These are phyloP conservation scores for Drosophila robusta DNA, from an alignment of 2,888 invertebrate genomes.

Conservation along the genomic window DNA sequence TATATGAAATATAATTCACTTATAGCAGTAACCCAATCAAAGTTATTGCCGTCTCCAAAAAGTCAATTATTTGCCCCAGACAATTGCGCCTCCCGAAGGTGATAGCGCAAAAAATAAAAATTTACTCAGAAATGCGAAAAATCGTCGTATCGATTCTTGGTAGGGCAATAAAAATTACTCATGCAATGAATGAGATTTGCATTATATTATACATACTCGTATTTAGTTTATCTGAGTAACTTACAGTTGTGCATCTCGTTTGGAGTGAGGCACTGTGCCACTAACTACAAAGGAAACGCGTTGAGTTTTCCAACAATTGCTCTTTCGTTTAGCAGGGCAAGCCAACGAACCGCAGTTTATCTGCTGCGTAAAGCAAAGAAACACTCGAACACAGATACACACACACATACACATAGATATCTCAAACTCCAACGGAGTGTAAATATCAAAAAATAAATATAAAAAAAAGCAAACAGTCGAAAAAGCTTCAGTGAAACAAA, in stretches of 20 bases:
- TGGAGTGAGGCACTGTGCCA: neutral
- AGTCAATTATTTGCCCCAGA: slow-evolving; percentile 44
- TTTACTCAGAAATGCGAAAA: neutral
- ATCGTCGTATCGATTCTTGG: neutral
- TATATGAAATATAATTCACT: slow-evolving; percentile 16
- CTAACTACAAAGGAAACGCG: slow-evolving; percentile 12
- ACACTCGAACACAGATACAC: slow-evolving; percentile 8
- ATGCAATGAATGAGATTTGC: slow-evolving; percentile 7
- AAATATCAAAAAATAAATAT: slow-evolving; percentile 52
- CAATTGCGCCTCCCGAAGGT: slow-evolving; percentile 32
- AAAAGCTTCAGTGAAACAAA: slow-evolving; percentile 39
- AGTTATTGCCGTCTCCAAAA: slow-evolving; percentile 1
- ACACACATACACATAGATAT: slow-evolving; percentile 13
- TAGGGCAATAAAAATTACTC: neutral
- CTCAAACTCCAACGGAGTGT: slow-evolving; percentile 21
- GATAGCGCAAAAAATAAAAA: neutral
- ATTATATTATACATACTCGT: neutral
- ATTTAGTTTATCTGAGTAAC: neutral
- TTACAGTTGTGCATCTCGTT: too few species aligned
- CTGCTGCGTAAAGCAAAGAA: slow-evolving; percentile 18
- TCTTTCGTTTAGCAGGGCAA: slow-evolving; percentile 28
- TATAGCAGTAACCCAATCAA: slow-evolving; percentile 30
- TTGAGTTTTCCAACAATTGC: slow-evolving; percentile 1
- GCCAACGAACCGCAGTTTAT: slow-evolving; percentile 70
- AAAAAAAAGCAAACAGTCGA: slow-evolving; percentile 47